Conservation (phyloP, 2,113 vertebrate species). For the Speoplatyrhinus poulsoni region DNA sequence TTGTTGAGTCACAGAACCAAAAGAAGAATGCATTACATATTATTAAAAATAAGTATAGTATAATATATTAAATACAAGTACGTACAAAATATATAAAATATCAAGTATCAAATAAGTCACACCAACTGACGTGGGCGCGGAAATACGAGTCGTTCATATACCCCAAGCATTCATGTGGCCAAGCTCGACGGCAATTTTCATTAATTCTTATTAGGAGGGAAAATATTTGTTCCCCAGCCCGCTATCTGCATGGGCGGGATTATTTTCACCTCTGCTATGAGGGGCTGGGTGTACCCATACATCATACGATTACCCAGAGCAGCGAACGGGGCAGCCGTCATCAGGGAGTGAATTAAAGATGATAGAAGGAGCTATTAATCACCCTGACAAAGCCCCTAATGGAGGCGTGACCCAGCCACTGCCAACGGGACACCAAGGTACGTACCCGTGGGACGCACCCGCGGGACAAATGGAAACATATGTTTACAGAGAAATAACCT, state of each 20-base stretch:
- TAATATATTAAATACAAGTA: neutral
- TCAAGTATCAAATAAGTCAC: slow-evolving; percentile 27
- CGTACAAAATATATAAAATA: slow-evolving; percentile 31
- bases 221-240: slow-evolving; percentile 89
- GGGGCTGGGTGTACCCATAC: slow-evolving; percentile 96
- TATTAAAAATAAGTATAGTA: slow-evolving; percentile 12
- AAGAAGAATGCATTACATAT: slow-evolving; percentile 22
- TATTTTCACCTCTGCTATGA: slow-evolving; percentile 99
- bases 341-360: slow-evolving; percentile 99
- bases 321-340: slow-evolving; percentile 95
- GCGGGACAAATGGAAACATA: slow-evolving; percentile 97
- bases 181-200: slow-evolving; percentile 85
- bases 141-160: slow-evolving; percentile 29
- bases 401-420: slow-evolving; percentile 93
- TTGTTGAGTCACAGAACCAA: neutral
- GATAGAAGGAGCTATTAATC: slow-evolving; percentile 99
- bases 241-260: slow-evolving; percentile 98
- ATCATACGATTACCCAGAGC: slow-evolving; percentile 99
- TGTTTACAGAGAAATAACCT: slow-evolving; percentile 98
- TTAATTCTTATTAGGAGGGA: slow-evolving; percentile 97
- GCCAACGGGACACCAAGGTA: slow-evolving; percentile 83
- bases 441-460: slow-evolving; percentile 77
- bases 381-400: slow-evolving; percentile 99
- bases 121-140: slow-evolving; percentile 7
- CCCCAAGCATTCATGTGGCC: slow-evolving; percentile 37